phyloP scores from a whole-genome alignment of 2,113 vertebrate genomes.

The Clarias gariepinus region DNA sequence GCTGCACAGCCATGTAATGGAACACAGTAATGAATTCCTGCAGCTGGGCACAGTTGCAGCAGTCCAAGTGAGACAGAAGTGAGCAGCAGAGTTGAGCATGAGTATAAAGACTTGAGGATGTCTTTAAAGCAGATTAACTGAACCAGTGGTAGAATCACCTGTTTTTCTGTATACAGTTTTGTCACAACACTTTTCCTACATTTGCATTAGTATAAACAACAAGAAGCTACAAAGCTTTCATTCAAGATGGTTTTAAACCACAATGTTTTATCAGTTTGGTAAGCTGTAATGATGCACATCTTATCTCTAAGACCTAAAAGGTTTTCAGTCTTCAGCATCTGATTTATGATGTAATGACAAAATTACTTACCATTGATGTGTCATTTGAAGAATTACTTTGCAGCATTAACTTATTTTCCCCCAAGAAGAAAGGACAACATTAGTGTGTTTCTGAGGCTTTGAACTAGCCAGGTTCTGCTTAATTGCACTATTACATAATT shows the following conservation, averaged over 20 bases:
- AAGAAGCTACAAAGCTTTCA: background rate
- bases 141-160: constrained; percentile 49
- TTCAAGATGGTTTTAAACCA: background rate
- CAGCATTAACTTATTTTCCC: constrained; percentile 18
- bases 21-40: constrained; percentile 73
- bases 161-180: constrained; percentile 47
- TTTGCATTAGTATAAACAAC: background rate
- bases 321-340: background rate
- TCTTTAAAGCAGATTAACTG: constrained; percentile 58
- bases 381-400: constrained; percentile 3
- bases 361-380: background rate
- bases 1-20: constrained; percentile 68
- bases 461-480: constrained; percentile 10
- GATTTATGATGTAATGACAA: background rate
- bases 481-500: constrained; percentile 23
- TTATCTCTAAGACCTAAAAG: constrained; percentile 12
- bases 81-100: constrained; percentile 20
- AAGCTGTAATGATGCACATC: background rate
- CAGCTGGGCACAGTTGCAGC: constrained; percentile 58
- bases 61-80: constrained; percentile 52
- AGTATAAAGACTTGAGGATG: constrained; percentile 13
- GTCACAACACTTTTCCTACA: background rate
- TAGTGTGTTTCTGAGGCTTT: background rate
- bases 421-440: background rate
- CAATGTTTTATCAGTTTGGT: background rate